phyloP scores from a whole-genome alignment of 2,888 invertebrate genomes.

The Chironomus riparius region DNA sequence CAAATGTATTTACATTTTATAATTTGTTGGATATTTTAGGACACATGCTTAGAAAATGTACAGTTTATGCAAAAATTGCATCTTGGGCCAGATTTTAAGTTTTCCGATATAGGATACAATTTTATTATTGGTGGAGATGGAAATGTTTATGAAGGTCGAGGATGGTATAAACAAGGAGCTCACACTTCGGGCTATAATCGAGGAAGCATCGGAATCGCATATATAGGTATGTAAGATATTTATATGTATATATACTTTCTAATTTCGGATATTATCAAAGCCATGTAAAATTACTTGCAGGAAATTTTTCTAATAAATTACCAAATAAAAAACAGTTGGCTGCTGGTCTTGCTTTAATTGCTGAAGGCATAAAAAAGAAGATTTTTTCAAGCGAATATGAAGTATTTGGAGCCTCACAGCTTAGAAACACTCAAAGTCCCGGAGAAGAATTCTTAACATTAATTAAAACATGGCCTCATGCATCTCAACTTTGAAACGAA shows the following conservation, averaged over 20 bases:
- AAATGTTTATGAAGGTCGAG: slow-evolving; percentile 60
- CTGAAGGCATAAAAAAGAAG: slow-evolving; percentile 50
- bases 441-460: slow-evolving; percentile 55
- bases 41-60: slow-evolving; percentile 51
- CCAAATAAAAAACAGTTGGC: slow-evolving; percentile 49
- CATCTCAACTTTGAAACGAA: too few species aligned
- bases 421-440: slow-evolving; percentile 58
- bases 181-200: slow-evolving; percentile 57
- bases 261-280: too few species aligned
- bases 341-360: slow-evolving; percentile 53
- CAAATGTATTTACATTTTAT: too few species aligned
- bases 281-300: too few species aligned
- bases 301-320: slow-evolving; percentile 46
- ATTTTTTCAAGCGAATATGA: slow-evolving; percentile 56
- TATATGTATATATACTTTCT: too few species aligned
- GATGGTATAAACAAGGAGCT: slow-evolving; percentile 64
- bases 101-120: slow-evolving; percentile 62
- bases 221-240: slow-evolving; percentile 49
- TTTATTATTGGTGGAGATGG: slow-evolving; percentile 75
- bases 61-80: slow-evolving; percentile 58
- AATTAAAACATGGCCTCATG: slow-evolving; percentile 50
- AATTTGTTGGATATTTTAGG: slow-evolving; percentile 36
- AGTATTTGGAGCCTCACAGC: slow-evolving; percentile 57
- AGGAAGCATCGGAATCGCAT: slow-evolving; percentile 59
- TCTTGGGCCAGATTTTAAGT: slow-evolving; percentile 50